Conservation (phyloP, 2,888 invertebrate species). For the Lumbricus terrestris region DNA sequence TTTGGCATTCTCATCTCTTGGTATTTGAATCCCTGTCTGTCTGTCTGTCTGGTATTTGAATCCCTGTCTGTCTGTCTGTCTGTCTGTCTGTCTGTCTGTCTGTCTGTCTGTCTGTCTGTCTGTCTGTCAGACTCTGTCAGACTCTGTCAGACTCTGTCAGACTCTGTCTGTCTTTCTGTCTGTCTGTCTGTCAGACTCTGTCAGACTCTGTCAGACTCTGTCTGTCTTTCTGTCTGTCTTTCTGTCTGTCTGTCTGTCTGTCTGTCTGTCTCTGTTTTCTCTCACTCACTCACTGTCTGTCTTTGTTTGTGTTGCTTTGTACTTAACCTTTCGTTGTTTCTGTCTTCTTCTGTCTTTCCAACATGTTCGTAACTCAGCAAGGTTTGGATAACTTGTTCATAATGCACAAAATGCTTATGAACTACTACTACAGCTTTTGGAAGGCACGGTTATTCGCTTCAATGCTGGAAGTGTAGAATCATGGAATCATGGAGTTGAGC, state of each 20-base stretch:
- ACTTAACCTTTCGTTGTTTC: background rate
- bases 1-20: background rate
- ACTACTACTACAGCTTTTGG: background rate
- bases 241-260: background rate
- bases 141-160: too few relatives aligned
- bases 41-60: background rate
- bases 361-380: background rate
- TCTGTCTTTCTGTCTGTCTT: background rate
- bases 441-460: background rate
- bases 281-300: too few relatives aligned
- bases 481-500: background rate
- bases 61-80: background rate
- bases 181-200: background rate
- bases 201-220: too few relatives aligned
- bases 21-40: background rate
- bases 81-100: background rate
- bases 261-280: background rate
- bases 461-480: background rate
- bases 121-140: background rate
- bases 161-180: too few relatives aligned
- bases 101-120: background rate
- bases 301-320: background rate
- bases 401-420: background rate
- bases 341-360: background rate
- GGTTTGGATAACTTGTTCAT: background rate